Base-by-base conservation (phyloP, 2,113 vertebrate genomes). In the Alethe castanea region DNA sequence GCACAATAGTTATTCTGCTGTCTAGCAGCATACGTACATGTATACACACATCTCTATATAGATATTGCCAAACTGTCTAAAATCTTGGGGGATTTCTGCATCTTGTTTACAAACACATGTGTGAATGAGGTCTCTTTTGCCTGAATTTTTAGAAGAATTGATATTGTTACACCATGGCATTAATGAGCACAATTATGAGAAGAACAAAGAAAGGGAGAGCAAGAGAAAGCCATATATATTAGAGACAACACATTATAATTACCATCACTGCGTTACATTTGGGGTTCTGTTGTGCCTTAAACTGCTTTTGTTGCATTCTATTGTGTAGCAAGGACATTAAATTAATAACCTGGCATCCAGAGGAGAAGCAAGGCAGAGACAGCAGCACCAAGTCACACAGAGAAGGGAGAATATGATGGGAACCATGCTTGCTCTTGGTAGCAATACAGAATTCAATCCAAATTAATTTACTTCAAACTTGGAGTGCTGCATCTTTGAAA, bases 401-500 rank as follows among this genome's bases (percentile, higher is more conserved):
- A 62, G 42, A 71, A 92, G 7, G 24, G 10, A 77, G 28, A 65
- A 50, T 50, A 29, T 8, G 50, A 50, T 50, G 42, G 53, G 6
- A 91, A 7, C 10, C 47, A 31, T 71, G 33, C 19, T 71, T 80
- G 19, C 38, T 71, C n/a, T 35, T 91, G 31, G 40, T 56, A 65
- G 9, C 25, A 72, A 50, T 42, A 53, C 7, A 57, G 42, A 74
- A 67, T 88, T 86, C 13, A 38, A 24, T 48, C 19, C 19, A 56
- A 87, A 82, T 54, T 24, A 7, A 93, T 95, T 96, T 90, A 59
- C 56, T 94, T 91, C 78, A 59, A 70, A 94, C 53, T 52, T 6
- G 14, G 84, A 80, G 92, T 81, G 65, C 80, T 95, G 14, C 53
- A 73, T 81, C 74, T 93, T 94, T 62, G 95, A 96, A 96, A 90